Evolutionary conservation across 2,888 invertebrate species (phyloP).

Genomic region (Xestia xanthographa): DNA sequence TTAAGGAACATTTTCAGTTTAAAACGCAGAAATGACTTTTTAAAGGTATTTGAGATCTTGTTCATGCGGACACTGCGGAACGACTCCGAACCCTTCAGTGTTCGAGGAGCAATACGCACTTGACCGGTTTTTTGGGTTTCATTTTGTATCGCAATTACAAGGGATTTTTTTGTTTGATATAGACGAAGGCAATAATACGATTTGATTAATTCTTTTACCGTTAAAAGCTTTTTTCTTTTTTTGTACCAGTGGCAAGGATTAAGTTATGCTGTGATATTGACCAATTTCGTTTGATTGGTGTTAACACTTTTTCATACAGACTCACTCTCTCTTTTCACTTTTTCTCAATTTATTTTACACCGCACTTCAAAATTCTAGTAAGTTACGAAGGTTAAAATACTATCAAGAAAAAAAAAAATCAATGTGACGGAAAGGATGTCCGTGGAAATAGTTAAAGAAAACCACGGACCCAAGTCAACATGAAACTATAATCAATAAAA

Average conservation of each 20-base stretch:
- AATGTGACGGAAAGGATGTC: no score
- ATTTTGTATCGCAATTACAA: constrained; percentile 50
- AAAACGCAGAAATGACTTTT: not conserved
- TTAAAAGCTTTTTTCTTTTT: constrained; percentile 15
- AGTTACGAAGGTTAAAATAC: not conserved
- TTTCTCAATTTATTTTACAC: not conserved
- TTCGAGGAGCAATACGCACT: not conserved
- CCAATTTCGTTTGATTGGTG: constrained; percentile 21
- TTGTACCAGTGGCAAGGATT: not conserved
- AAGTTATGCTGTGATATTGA: not conserved
- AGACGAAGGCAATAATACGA: constrained; percentile 29
- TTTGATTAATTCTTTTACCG: constrained; percentile 47
- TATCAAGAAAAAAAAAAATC: no score
- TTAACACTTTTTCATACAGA: not conserved
- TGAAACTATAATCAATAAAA: no score
- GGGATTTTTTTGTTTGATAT: constrained; percentile 42
- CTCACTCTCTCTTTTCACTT: no score
- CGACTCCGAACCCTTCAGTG: no score
- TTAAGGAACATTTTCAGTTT: not conserved
- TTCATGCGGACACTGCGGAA: not conserved
- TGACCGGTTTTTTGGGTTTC: constrained; percentile 30
- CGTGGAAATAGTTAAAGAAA: no score
- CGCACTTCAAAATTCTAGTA: not conserved
- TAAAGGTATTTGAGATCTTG: not conserved
- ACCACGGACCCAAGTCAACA: no score